Base-by-base conservation (phyloP, 2,113 vertebrate genomes). In the Scolopax mira region DNA sequence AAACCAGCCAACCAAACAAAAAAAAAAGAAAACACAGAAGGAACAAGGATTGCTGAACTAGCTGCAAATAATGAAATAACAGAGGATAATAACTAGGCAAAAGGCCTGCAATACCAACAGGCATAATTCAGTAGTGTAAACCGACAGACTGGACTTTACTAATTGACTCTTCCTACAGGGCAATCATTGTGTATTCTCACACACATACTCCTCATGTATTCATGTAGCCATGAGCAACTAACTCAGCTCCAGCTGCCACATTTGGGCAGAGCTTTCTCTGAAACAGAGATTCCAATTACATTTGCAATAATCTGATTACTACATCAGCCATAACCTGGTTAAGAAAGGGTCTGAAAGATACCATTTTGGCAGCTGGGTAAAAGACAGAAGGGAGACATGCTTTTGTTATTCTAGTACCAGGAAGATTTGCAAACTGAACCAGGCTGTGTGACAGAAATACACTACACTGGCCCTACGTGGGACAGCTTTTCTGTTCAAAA, bases 261-360 rank as follows among this genome's bases (percentile, higher is more conserved):
- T 58, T 79, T 73, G 37, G 77, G 86, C 65, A 79, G 73, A 61
- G 88, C 79, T 86, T 94, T 83, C 90, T 80, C 69, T 88, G 74
- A 90, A 90, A 87, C 82, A 94, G 71, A 91, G 73, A 84, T 83
- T 90, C 88, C 90, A 94, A 96, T 96, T 90, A 85, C 78, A 94
- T 96, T 94, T 85, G 65, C 89, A 92, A 75, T 95, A 96, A 97
- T 90, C 65, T 81, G 41, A 97, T 96, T 96, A 94, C 83, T 88
- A 42, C 61, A 80, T 51, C 44, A 93, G 81, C 93, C 18, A 4
- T 96, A 95, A 96, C 83, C 69, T 90, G 90, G 83, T 96, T 97
- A 97, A 94, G 83, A 72, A 75, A 64, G 79, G 65, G 83, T 62
- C 94, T 87, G 66, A 87, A 52, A 88, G 33, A 86, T 24, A 85